Percentiles rank a stretch among this genome's conserved stretches.
These are phyloP conservation scores for Parnassius mnemosyne DNA, from an alignment of 2,888 invertebrate genomes.

Conservation along the genomic window DNA sequence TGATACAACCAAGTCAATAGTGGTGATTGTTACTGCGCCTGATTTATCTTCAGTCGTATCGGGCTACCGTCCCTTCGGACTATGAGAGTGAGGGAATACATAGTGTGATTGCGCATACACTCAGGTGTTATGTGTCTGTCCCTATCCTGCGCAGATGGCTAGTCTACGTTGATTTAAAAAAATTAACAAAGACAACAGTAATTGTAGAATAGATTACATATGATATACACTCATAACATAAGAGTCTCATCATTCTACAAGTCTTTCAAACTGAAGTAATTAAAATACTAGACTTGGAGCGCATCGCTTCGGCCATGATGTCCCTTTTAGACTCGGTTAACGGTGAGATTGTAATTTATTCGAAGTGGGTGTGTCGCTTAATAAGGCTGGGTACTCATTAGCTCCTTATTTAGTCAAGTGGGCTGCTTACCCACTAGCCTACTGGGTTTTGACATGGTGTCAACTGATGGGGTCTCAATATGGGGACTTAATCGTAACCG, in stretches of 20 bases:
- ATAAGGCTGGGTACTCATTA: constrained; percentile 18
- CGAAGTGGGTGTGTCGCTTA: neutral
- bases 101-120: too few species aligned
- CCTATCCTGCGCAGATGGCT: too few species aligned
- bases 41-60: too few species aligned
- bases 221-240: neutral
- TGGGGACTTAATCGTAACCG: neutral
- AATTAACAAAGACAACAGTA: too few species aligned
- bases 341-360: constrained; percentile 14
- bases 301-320: neutral
- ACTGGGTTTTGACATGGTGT: constrained; percentile 4
- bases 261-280: constrained; percentile 1
- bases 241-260: neutral
- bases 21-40: too few species aligned
- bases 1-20: too few species aligned
- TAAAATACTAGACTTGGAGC: constrained; percentile 4
- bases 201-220: neutral
- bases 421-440: constrained; percentile 19
- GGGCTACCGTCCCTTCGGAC: too few species aligned
- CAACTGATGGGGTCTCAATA: neutral
- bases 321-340: constrained; percentile 7
- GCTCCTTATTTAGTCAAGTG: constrained; percentile 12
- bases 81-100: too few species aligned
- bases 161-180: too few species aligned
- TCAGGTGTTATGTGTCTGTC: too few species aligned